Evolutionary conservation across 2,797 vertebrate species (phyloP).

Genomic region (Mico argentatus): DNA sequence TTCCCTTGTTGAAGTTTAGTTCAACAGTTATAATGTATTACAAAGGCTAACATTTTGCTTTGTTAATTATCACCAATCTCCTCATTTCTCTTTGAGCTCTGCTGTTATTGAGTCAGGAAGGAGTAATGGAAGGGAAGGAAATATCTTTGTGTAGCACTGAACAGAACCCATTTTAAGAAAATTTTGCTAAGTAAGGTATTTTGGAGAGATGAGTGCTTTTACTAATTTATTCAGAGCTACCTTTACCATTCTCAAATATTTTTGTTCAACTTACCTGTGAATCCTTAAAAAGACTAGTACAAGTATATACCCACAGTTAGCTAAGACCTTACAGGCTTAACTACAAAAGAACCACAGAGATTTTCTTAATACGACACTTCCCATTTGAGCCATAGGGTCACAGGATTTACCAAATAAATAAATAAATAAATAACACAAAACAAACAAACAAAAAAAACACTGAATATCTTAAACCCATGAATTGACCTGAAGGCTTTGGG

Average conservation of each 20-base stretch:
- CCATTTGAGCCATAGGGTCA: background rate
- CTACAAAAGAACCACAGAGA: background rate
- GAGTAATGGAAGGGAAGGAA: background rate
- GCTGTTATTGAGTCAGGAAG: background rate
- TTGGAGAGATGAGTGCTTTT: background rate
- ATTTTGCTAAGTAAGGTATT: background rate
- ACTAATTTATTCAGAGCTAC: background rate
- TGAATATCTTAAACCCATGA: background rate
- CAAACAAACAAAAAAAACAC: background rate
- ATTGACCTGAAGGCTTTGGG: background rate
- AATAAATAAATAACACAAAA: background rate
- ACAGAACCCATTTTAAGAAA: background rate
- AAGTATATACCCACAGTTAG: background rate
- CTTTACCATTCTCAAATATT: background rate
- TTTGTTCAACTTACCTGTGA: background rate
- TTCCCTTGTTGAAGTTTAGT: background rate
- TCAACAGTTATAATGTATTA: background rate
- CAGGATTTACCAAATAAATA: background rate
- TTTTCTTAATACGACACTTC: constrained; percentile 49
- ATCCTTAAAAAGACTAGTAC: background rate
- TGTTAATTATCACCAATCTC: background rate
- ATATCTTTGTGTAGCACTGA: background rate
- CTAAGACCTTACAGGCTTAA: background rate
- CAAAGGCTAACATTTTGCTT: background rate
- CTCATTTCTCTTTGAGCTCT: background rate